Conservation (phyloP, 2,888 invertebrate species). For the Zootermopsis nevadensis region DNA sequence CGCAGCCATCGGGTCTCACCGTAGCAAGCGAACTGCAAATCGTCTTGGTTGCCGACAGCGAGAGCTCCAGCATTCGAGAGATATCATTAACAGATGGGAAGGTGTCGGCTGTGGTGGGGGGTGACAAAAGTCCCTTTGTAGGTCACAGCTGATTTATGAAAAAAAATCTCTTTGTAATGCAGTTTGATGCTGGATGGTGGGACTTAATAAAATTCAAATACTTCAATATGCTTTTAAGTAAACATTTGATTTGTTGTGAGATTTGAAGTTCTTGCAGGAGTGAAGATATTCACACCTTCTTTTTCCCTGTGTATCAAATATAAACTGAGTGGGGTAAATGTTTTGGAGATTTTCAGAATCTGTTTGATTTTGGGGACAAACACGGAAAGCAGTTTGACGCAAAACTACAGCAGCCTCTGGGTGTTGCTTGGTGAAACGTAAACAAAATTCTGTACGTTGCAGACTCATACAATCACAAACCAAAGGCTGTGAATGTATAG, state of each 20-base stretch:
- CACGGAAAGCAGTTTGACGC: conserved; percentile 82
- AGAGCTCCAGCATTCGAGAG: conserved; percentile 87
- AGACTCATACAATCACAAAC: conserved; percentile 94
- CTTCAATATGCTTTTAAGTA: too few relatives aligned
- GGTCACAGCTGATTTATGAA: conserved; percentile 55
- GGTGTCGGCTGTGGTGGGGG: conserved; percentile 87
- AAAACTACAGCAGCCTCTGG: conserved; percentile 91
- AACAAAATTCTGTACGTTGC: conserved; percentile 77
- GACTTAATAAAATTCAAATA: too few relatives aligned
- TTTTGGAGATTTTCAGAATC: conserved; percentile 72
- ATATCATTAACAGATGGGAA: conserved; percentile 80
- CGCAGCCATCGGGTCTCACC: conserved; percentile 90
- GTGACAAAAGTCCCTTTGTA: conserved; percentile 86
- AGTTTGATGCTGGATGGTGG: too few relatives aligned
- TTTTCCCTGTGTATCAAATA: too few relatives aligned
- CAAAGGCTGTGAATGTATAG: conserved; percentile 77
- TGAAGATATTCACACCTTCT: too few relatives aligned
- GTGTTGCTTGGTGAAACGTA: conserved; percentile 74
- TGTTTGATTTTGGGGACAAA: conserved; percentile 90
- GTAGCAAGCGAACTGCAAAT: conserved; percentile 68
- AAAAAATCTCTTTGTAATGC: too few relatives aligned
- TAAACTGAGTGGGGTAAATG: neutral
- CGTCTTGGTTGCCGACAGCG: conserved; percentile 90
- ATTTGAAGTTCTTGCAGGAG: too few relatives aligned
- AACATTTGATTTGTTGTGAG: too few relatives aligned